phyloP scores from a whole-genome alignment of 2,888 invertebrate genomes.

The Drosophila kambysellisi region DNA sequence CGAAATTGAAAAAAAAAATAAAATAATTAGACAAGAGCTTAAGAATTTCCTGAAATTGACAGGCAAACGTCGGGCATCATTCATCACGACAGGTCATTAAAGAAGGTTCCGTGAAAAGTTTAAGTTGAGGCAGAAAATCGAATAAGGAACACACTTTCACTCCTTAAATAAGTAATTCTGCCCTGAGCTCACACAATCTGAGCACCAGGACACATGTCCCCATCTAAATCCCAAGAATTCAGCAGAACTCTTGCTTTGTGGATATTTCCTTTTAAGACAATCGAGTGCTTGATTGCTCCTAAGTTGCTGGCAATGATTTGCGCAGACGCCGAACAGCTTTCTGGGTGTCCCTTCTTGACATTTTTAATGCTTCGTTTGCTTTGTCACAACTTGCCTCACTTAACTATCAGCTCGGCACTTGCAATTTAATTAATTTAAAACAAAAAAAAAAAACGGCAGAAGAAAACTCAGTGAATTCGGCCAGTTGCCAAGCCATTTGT shows the following conservation, averaged over 20 bases:
- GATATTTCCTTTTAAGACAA: slow-evolving; percentile 47
- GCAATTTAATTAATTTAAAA: slow-evolving; percentile 73
- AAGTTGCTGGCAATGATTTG: slow-evolving; percentile 60
- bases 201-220: too few relatives aligned
- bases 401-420: slow-evolving; percentile 29
- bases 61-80: slow-evolving; percentile 33
- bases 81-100: slow-evolving; percentile 51
- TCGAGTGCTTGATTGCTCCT: slow-evolving; percentile 60
- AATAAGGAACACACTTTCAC: slow-evolving; percentile 10
- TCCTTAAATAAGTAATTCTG: not conserved
- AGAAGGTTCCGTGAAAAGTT: slow-evolving; percentile 3
- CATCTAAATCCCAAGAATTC: slow-evolving; percentile 4
- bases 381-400: slow-evolving; percentile 49
- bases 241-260: slow-evolving; percentile 29
- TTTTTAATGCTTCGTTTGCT: slow-evolving; percentile 58
- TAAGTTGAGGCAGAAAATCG: slow-evolving; percentile 10
- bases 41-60: slow-evolving; percentile 46
- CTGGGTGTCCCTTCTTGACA: slow-evolving; percentile 31
- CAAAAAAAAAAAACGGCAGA: slow-evolving; percentile 6
- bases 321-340: slow-evolving; percentile 10
- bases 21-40: slow-evolving; percentile 55
- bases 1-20: slow-evolving; percentile 22
- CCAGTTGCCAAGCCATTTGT: slow-evolving; percentile 55
- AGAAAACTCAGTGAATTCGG: slow-evolving; percentile 22
- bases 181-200: not conserved